A percentile compares a stretch with the other conserved stretches of the same genome.
phyloP scores from a whole-genome alignment of 1,140 invertebrate genomes.

The Cherax quadricarinatus region DNA sequence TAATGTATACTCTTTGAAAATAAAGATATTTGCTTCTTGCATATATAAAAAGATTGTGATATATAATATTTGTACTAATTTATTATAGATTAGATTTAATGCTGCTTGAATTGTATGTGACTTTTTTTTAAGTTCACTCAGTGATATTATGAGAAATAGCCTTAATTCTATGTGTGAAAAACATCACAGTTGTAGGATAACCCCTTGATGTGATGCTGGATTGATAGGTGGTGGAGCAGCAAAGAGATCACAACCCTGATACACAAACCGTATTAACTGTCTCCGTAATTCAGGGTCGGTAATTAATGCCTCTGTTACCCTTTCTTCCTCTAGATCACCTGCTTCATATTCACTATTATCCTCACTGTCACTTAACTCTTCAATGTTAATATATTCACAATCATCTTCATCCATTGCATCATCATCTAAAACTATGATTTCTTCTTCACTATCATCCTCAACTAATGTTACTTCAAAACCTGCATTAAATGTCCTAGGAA shows the following conservation, averaged over 20 bases:
- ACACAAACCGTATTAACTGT: constrained; percentile 48
- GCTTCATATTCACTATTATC: not conserved
- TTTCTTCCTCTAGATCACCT: constrained; percentile 14
- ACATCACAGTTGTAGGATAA: constrained; percentile 76
- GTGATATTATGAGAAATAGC: constrained; percentile 83
- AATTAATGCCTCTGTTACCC: constrained; percentile 15
- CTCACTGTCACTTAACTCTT: constrained; percentile 8
- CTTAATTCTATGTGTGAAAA: constrained; percentile 81
- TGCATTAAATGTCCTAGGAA: constrained; percentile 21
- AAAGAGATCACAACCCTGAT: constrained; percentile 59
- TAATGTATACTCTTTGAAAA: no score
- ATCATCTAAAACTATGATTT: not conserved
- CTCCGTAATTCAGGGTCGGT: constrained; percentile 21
- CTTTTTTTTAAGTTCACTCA: constrained; percentile 82
- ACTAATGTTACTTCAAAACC: constrained; percentile 50
- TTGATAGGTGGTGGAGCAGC: constrained; percentile 29
- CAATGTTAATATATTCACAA: not conserved
- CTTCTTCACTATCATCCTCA: constrained; percentile 23
- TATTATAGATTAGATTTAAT: constrained; percentile 78
- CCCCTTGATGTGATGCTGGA: not conserved
- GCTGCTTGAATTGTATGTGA: constrained; percentile 78
- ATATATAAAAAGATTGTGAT: not conserved
- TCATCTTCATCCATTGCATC: constrained; percentile 25
- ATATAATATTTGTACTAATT: constrained; percentile 55
- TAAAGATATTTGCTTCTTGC: not conserved